These are phyloP conservation scores for Sinelater perroti DNA, from an alignment of 2,888 invertebrate genomes.

Conservation along the genomic window DNA sequence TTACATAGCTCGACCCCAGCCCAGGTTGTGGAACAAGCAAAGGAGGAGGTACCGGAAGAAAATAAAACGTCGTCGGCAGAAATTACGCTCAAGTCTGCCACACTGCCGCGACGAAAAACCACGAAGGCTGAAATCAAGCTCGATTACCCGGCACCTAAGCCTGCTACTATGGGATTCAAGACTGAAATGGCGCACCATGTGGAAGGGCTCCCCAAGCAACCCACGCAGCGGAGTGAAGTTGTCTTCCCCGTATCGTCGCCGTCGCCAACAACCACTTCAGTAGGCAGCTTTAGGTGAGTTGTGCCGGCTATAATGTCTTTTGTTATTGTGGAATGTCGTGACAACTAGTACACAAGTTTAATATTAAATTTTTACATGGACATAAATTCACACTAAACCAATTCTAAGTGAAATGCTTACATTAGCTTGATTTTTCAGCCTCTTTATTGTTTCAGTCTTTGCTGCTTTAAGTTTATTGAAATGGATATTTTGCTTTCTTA, in stretches of 20 bases:
- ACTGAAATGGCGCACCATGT: slow-evolving; percentile 71
- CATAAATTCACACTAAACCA: no score
- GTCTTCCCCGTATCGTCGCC: slow-evolving; percentile 62
- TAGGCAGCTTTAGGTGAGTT: slow-evolving; percentile 41
- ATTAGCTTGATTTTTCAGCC: no score
- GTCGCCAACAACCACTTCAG: slow-evolving; percentile 49
- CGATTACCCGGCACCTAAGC: slow-evolving; percentile 62
- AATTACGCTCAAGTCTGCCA: slow-evolving; percentile 73
- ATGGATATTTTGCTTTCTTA: no score
- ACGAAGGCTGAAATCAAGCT: slow-evolving; percentile 71
- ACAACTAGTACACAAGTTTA: no score
- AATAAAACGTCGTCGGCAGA: slow-evolving; percentile 71
- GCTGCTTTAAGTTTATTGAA: no score
- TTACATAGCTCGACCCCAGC: slow-evolving; percentile 29
- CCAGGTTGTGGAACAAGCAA: slow-evolving; percentile 34
- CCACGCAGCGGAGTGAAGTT: slow-evolving; percentile 66
- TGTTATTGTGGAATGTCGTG: no score
- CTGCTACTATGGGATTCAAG: slow-evolving; percentile 64
- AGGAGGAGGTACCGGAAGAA: slow-evolving; percentile 48
- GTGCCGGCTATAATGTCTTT: no score
- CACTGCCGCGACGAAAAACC: slow-evolving; percentile 71
- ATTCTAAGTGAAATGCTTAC: no score
- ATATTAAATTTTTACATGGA: no score
- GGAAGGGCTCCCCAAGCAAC: slow-evolving; percentile 57
- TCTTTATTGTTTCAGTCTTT: no score